phyloP scores from a whole-genome alignment of 2,113 vertebrate species.

The Pardalotus punctatus region DNA sequence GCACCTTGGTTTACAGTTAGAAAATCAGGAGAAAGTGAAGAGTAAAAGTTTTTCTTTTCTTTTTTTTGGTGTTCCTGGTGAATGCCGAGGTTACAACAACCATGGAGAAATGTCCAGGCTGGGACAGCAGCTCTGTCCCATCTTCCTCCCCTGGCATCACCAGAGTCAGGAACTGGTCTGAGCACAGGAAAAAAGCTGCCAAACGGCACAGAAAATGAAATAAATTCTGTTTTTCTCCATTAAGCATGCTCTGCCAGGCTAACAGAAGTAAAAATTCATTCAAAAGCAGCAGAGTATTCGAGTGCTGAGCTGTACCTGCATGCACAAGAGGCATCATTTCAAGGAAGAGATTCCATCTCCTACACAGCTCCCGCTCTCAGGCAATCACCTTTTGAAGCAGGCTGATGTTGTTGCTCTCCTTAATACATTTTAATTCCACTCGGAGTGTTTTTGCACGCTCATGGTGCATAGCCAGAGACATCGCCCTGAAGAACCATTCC shows the following conservation, averaged over 20 bases:
- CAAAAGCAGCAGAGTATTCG: not conserved
- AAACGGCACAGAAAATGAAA: not conserved
- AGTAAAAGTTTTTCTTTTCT: not conserved
- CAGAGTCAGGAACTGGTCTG: too few relatives aligned
- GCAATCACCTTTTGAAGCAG: not conserved
- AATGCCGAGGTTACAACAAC: not conserved
- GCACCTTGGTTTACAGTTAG: not conserved
- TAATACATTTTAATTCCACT: not conserved
- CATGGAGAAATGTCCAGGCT: fast-evolving
- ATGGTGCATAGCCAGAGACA: not conserved
- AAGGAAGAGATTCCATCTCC: not conserved
- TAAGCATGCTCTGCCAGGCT: not conserved
- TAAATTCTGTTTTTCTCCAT: not conserved
- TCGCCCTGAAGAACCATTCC: not conserved
- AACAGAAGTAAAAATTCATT: not conserved
- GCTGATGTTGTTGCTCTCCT: not conserved
- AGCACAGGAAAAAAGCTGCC: not conserved
- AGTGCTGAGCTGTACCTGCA: not conserved
- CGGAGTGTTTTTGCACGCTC: not conserved
- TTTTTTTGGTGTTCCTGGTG: not conserved
- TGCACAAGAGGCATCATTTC: not conserved
- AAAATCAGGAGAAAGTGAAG: not conserved
- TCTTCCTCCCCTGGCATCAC: not conserved
- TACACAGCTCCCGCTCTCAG: not conserved
- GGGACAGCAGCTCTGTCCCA: not conserved